Conservation (phyloP, 1,140 invertebrate genomes). For the Paramacrobiotus metropolitanus region DNA sequence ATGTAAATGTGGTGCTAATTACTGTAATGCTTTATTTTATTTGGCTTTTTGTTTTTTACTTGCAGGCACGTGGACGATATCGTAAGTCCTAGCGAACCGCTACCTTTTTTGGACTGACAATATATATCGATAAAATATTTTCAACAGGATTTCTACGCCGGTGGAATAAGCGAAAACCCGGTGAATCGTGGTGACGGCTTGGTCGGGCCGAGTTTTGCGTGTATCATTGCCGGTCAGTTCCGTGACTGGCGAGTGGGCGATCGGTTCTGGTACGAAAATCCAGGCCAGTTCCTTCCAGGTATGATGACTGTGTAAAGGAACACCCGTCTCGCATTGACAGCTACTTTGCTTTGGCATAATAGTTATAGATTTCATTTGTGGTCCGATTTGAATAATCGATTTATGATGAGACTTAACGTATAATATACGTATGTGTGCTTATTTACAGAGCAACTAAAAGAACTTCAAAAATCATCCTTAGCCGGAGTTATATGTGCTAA, state of each 20-base stretch:
- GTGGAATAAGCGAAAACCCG: constrained; percentile 29
- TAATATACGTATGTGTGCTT: no score
- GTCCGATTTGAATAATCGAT: no score
- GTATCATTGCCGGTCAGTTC: constrained; percentile 32
- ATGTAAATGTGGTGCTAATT: no score
- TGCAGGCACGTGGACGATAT: constrained; percentile 31
- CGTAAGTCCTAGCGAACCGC: neutral
- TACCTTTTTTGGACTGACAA: neutral
- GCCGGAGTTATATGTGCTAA: neutral
- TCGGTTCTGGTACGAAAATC: constrained; percentile 43
- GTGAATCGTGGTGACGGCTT: constrained; percentile 24
- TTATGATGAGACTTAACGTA: no score
- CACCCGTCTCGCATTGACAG: no score
- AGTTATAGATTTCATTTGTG: no score
- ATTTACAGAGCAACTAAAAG: neutral
- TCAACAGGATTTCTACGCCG: constrained; percentile 28
- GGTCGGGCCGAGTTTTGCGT: constrained; percentile 33
- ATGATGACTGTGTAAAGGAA: neutral
- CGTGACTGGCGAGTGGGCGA: constrained; percentile 52
- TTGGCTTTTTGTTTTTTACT: neutral
- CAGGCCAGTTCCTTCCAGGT: neutral
- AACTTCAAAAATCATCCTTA: neutral
- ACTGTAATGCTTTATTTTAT: neutral
- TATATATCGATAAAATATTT: neutral
- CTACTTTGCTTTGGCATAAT: neutral